These are phyloP conservation scores for Luehdorfia chinensis DNA, from an alignment of 1,140 invertebrate genomes.

Conservation along the genomic window DNA sequence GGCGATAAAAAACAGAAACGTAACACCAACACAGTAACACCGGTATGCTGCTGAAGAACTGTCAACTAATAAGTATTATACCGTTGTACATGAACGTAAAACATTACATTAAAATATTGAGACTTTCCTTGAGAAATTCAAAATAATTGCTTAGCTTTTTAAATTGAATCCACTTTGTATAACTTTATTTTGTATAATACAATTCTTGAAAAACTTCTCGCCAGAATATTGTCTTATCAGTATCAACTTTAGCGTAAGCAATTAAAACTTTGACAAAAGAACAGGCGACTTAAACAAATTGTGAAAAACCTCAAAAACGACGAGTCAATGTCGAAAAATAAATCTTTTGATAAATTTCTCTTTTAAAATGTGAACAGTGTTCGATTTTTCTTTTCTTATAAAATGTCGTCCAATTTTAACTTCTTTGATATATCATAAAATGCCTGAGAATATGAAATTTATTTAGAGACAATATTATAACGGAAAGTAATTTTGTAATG, in stretches of 20 bases:
- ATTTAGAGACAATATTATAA: no score
- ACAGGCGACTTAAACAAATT: constrained; percentile 10
- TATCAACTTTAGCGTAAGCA: constrained; percentile 12
- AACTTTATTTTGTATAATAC: no score
- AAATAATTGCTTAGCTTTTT: no score
- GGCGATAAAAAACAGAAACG: not conserved
- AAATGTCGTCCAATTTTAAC: not conserved
- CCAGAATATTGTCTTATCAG: no score
- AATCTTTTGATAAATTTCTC: constrained; percentile 9
- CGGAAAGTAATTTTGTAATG: no score
- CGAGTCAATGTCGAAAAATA: constrained; percentile 7
- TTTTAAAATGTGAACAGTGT: constrained; percentile 7
- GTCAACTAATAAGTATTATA: not conserved
- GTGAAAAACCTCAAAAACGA: constrained; percentile 3
- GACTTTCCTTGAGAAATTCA: no score
- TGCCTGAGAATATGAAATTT: no score
- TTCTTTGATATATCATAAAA: no score
- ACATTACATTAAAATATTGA: no score
- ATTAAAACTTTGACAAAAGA: constrained; percentile 17
- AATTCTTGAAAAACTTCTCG: no score
- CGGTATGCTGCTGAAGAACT: not conserved
- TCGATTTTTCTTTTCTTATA: constrained; percentile 1
- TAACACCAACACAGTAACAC: constrained; percentile 5
- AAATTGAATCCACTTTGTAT: no score
- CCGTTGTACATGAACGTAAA: no score